Conservation (phyloP, 1,140 invertebrate genomes). For the Megalonaias nervosa region DNA sequence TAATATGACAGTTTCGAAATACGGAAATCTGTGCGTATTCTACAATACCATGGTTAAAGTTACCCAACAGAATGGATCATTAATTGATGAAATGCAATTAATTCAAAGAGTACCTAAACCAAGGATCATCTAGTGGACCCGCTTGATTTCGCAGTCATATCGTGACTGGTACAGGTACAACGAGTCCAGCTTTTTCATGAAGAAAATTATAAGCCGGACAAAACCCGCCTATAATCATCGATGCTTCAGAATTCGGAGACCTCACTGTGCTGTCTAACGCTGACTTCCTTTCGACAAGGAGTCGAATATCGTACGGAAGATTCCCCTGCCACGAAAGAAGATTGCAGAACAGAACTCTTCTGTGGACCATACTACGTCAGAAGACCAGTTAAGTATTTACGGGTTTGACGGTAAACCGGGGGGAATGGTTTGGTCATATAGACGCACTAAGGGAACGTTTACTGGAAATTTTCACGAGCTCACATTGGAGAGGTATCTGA, state of each 20-base stretch:
- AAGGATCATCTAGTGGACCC: constrained; percentile 6
- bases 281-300: constrained; percentile 7
- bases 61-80: not conserved
- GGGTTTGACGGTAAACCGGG: constrained; percentile 1
- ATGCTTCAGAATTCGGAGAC: constrained; percentile 27
- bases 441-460: constrained; percentile 2
- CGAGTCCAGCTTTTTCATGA: constrained; percentile 14
- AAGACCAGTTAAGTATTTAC: constrained; percentile 1
- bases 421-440: constrained; percentile 20
- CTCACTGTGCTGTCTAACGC: constrained; percentile 20
- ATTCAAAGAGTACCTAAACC: constrained; percentile 8
- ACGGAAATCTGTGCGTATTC: constrained; percentile 21
- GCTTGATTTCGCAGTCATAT: constrained; percentile 10
- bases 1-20: constrained; percentile 1
- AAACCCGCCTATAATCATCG: constrained; percentile 11
- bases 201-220: not conserved
- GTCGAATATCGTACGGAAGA: constrained; percentile 17
- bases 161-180: constrained; percentile 20
- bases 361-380: not conserved
- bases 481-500: constrained; percentile 27
- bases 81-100: constrained; percentile 3
- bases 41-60: constrained; percentile 29
- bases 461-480: not conserved
- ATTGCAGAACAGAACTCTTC: constrained; percentile 25
- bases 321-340: constrained; percentile 12